Evolutionary conservation across 2,113 vertebrate species (phyloP).

Genomic region (Rhizomys pruinosus): DNA sequence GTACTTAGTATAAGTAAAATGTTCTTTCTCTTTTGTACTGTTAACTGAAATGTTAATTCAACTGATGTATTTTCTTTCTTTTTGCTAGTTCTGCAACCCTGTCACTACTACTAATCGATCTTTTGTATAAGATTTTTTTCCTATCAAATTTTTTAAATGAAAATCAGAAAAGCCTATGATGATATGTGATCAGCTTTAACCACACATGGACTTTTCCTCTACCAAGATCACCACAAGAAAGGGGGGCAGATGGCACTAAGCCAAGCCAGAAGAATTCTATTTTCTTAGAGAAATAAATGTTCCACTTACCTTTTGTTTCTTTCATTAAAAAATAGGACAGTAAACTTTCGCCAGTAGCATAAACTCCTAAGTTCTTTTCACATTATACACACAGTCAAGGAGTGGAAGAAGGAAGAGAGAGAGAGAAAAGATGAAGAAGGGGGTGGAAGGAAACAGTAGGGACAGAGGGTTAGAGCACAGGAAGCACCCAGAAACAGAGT

Average conservation of each 20-base stretch:
- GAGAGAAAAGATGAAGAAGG: not conserved
- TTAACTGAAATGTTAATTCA: slow-evolving; percentile 24
- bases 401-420: not conserved
- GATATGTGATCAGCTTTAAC: not conserved
- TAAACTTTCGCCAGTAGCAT: not conserved
- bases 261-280: not conserved
- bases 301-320: slow-evolving; percentile 27
- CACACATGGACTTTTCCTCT: not conserved
- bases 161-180: not conserved
- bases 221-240: not conserved
- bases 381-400: not conserved
- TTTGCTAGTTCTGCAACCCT: slow-evolving; percentile 4
- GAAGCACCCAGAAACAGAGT: not conserved
- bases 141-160: slow-evolving; percentile 1
- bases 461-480: not conserved
- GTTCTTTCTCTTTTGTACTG: not conserved
- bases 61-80: not conserved
- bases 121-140: not conserved
- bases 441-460: not conserved
- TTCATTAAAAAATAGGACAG: not conserved
- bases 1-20: slow-evolving; percentile 20
- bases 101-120: not conserved
- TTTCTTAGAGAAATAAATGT: slow-evolving; percentile 19
- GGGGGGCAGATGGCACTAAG: not conserved
- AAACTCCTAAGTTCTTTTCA: not conserved